Evolutionary conservation across 2,888 invertebrate species (phyloP), one percentile per base, ranked within the genome.

Genomic region (Stenotaenia linearis): DNA sequence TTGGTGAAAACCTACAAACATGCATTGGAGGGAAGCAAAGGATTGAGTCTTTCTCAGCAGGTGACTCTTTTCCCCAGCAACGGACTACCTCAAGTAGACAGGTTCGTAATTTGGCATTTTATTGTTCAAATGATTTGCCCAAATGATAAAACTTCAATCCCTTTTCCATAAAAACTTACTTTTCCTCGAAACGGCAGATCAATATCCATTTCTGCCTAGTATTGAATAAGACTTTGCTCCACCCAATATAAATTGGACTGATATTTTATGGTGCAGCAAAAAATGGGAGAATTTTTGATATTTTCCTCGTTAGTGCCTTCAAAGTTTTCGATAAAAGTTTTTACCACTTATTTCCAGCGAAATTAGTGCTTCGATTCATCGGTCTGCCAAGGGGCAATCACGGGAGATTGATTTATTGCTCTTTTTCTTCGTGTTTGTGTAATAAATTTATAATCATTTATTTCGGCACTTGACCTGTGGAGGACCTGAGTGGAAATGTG

Each of bases 41-140:
- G 28, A 23, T 35, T 78, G 15, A 78, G 23, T 69, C 35, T 30
- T 30, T 28, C 30, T 9, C 78, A 78, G 15, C 35, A 69, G 23
- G 78, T 69, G 2, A 78, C 78, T 23, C 61, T 78, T 21, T 78
- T 78, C 32, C 78, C 78, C 3, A 32, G 1, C 12, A 3, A 28
- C 10, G 78, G 78, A 28, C 18, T 40, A 15, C 78, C 78, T 18
- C 32, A 78, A 69, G 15, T 78, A 25, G 78, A 69, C 32, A 78
- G 78, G 78, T 78, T 25, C 69, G 32, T 30, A 25, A 5, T 76
- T 35, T 74, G 0, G 12, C 74, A 5, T 74, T 74, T 30, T 30
- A 28, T 15, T 30, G 18, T 28, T 30, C 2, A n/a, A n/a, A 74
- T 74, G 28, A 30, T 74, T 74, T 10, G 23, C 10, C 6, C 6